Evolutionary conservation across 2,888 invertebrate genomes (phyloP).

Genomic region (Tinea trinotella): DNA sequence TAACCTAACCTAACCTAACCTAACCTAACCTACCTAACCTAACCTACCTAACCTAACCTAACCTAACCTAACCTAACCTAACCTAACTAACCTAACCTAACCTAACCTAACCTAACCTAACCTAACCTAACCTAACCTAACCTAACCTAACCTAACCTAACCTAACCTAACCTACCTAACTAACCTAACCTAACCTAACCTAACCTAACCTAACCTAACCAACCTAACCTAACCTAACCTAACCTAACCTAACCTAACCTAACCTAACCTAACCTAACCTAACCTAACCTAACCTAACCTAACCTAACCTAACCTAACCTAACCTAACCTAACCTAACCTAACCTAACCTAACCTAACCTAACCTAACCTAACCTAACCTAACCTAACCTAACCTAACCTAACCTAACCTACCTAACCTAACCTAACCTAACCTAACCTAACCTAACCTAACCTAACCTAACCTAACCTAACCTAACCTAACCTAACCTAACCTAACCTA

Average conservation of each 20-base stretch:
- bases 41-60: slow-evolving; percentile 17
- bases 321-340: slow-evolving; percentile 22
- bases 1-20: slow-evolving; percentile 20
- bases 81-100: slow-evolving; percentile 20
- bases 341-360: slow-evolving; percentile 19
- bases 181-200: slow-evolving; percentile 21
- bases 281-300: slow-evolving; percentile 23
- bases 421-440: slow-evolving; percentile 22
- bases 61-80: slow-evolving; percentile 20
- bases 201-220: slow-evolving; percentile 21
- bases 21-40: slow-evolving; percentile 18
- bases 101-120: slow-evolving; percentile 21
- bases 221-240: slow-evolving; percentile 21
- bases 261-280: slow-evolving; percentile 22
- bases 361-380: slow-evolving; percentile 20
- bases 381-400: slow-evolving; percentile 21
- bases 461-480: slow-evolving; percentile 22
- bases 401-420: slow-evolving; percentile 21
- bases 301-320: slow-evolving; percentile 20
- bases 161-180: slow-evolving; percentile 19
- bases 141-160: slow-evolving; percentile 21
- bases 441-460: slow-evolving; percentile 22
- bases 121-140: slow-evolving; percentile 21
- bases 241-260: slow-evolving; percentile 20
- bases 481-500: slow-evolving; percentile 20